phyloP scores from a whole-genome alignment of 2,888 invertebrate species.

The Cheilosia variabilis region DNA sequence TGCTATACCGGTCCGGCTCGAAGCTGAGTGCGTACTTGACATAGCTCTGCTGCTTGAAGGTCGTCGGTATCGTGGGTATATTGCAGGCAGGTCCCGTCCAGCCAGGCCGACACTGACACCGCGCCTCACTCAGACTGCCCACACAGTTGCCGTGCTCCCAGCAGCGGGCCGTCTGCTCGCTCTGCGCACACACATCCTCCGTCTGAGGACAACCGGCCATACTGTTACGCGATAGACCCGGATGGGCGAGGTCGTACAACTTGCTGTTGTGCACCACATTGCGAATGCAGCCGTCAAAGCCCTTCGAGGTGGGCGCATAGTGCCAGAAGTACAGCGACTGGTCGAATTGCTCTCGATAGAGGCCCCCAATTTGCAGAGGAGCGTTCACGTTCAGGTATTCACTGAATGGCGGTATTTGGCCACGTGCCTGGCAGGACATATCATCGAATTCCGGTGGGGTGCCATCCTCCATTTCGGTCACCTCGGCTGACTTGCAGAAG shows the following conservation, averaged over 20 bases:
- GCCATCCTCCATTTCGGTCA: constrained; percentile 95
- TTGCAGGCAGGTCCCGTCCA: constrained; percentile 96
- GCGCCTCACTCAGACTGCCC: constrained; percentile 93
- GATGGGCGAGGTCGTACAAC: constrained; percentile 97
- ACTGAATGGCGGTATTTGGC: constrained; percentile 96
- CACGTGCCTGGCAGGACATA: constrained; percentile 94
- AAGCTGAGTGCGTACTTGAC: constrained; percentile 98
- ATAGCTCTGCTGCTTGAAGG: constrained; percentile 96
- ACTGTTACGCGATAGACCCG: constrained; percentile 93
- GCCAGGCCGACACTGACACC: constrained; percentile 97
- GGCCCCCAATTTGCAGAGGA: constrained; percentile 96
- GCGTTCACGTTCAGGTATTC: constrained; percentile 98
- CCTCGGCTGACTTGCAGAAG: constrained; percentile 94
- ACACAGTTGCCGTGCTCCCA: constrained; percentile 98
- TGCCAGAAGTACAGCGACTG: constrained; percentile 95
- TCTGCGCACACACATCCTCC: constrained; percentile 95
- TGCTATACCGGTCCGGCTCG: constrained; percentile 95
- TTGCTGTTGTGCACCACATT: constrained; percentile 98
- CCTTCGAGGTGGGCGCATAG: constrained; percentile 94
- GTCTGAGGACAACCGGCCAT: constrained; percentile 96
- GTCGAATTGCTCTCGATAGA: constrained; percentile 95
- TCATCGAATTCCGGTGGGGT: constrained; percentile 95
- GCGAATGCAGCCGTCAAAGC: constrained; percentile 97
- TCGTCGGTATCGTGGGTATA: constrained; percentile 93
- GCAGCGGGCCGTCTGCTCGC: constrained; percentile 93